phyloP scores from a whole-genome alignment of 2,888 invertebrate species.

The Fissipunctia ypsillon region DNA sequence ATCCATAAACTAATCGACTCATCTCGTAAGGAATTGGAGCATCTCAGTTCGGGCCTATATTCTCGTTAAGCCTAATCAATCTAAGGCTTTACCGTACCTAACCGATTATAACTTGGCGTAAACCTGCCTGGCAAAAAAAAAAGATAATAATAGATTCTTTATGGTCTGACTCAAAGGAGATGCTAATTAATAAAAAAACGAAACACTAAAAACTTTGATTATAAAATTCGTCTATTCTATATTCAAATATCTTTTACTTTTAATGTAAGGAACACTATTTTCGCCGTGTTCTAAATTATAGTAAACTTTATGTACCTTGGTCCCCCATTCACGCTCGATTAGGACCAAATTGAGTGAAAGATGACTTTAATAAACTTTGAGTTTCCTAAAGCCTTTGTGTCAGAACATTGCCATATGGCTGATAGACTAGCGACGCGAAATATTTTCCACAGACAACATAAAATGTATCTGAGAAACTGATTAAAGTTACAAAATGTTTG shows the following conservation, averaged over 20 bases:
- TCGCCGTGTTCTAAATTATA: constrained; percentile 23
- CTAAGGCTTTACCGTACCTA: constrained; percentile 6
- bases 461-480: not conserved
- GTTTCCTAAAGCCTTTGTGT: constrained; percentile 59
- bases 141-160: not conserved
- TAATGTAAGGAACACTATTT: constrained; percentile 20
- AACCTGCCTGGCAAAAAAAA: constrained; percentile 13
- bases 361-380: constrained; percentile 66
- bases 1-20: constrained; percentile 22
- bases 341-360: constrained; percentile 78
- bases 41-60: constrained; percentile 12
- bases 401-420: constrained; percentile 46
- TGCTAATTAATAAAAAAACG: not conserved
- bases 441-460: constrained; percentile 21
- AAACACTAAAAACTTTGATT: not conserved
- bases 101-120: not conserved
- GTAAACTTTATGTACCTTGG: constrained; percentile 66
- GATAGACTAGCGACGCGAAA: constrained; percentile 24
- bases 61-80: constrained; percentile 33
- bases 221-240: not conserved
- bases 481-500: not conserved
- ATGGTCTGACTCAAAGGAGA: not conserved
- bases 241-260: not conserved
- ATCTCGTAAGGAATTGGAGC: constrained; percentile 32
- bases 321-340: constrained; percentile 76